phyloP scores from a whole-genome alignment of 2,888 invertebrate species.

The Strigamia transsilvanica region DNA sequence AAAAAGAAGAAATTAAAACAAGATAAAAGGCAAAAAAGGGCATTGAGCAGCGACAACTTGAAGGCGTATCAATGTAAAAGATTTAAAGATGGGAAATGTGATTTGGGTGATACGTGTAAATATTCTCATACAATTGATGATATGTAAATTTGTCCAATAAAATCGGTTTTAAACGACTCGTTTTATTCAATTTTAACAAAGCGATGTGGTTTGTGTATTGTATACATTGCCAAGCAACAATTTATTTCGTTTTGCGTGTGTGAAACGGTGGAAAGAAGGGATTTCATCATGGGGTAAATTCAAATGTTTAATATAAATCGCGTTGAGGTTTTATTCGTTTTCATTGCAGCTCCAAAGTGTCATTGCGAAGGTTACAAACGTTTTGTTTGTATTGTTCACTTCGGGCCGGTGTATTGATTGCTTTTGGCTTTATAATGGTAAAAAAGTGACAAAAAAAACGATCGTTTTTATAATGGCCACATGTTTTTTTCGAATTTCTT shows the following conservation, averaged over 20 bases:
- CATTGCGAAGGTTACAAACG: not conserved
- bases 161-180: too few species aligned
- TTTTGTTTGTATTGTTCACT: not conserved
- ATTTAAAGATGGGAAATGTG: conserved; percentile 35
- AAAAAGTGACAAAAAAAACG: too few species aligned
- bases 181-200: too few species aligned
- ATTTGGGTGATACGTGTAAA: conserved; percentile 29
- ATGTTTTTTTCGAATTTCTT: not conserved
- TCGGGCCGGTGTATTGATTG: not conserved
- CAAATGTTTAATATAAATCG: not conserved
- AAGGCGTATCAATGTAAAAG: conserved; percentile 26
- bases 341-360: not conserved
- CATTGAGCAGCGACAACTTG: not conserved
- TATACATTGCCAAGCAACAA: too few species aligned
- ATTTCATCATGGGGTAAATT: too few species aligned
- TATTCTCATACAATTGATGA: not conserved
- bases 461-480: too few species aligned
- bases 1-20: conserved; percentile 23
- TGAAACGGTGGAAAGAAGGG: too few species aligned
- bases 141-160: too few species aligned
- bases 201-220: too few species aligned
- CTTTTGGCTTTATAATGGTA: not conserved
- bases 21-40: conserved; percentile 26
- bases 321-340: not conserved
- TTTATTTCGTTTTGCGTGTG: too few species aligned